Conservation (phyloP, 2,888 invertebrate genomes). For the Gordius sp. region DNA sequence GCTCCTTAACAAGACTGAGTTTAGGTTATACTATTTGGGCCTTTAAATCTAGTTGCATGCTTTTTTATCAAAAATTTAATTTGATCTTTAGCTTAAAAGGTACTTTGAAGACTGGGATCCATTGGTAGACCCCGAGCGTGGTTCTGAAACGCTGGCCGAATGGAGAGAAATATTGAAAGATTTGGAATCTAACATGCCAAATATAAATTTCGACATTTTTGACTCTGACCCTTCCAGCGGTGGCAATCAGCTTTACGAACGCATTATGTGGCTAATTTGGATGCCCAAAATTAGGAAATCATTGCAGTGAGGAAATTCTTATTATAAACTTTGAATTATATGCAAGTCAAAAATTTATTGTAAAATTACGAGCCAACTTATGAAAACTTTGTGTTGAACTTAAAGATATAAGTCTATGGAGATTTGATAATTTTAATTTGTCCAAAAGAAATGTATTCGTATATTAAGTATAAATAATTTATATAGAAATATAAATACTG, state of each 20-base stretch:
- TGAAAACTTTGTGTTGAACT: too few species aligned
- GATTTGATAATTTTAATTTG: too few species aligned
- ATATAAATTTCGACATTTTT: constrained; percentile 3
- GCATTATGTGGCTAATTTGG: constrained; percentile 63
- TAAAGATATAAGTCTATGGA: too few species aligned
- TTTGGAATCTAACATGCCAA: neutral
- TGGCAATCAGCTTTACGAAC: constrained; percentile 28
- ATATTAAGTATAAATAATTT: too few species aligned
- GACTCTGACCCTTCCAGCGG: neutral
- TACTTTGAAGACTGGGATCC: constrained; percentile 53
- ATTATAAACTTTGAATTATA: too few species aligned
- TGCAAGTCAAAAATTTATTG: too few species aligned
- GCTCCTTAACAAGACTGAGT: too few species aligned
- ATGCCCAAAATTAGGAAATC: constrained; percentile 50
- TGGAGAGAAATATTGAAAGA: constrained; percentile 30
- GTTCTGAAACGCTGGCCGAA: constrained; percentile 28
- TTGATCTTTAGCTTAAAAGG: constrained; percentile 37
- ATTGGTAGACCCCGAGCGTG: constrained; percentile 32
- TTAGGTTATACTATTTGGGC: neutral
- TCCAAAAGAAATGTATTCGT: too few species aligned
- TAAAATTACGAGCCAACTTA: too few species aligned
- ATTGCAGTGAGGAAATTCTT: too few species aligned
- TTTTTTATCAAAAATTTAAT: neutral
- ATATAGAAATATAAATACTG: too few species aligned
- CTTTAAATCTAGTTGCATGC: constrained; percentile 16